These are phyloP conservation scores for Anguilla japonica DNA, from an alignment of 2,113 vertebrate species.

Conservation along the genomic window DNA sequence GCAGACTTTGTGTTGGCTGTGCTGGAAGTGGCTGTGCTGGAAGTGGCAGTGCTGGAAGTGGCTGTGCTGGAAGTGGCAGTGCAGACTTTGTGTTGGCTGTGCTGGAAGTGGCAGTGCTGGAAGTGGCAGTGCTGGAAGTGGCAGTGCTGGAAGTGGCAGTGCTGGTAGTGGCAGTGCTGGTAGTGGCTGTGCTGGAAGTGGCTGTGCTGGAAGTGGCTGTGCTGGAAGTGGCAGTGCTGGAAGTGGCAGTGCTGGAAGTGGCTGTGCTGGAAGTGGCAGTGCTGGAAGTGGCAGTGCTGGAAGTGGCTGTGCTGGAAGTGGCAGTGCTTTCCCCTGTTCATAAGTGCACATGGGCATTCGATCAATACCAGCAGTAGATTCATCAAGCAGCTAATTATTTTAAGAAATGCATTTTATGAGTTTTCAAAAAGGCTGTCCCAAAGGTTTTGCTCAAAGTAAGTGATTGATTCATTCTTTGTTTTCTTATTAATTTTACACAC, in stretches of 20 bases:
- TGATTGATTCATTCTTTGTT: background rate
- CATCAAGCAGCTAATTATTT: background rate
- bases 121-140: background rate
- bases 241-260: background rate
- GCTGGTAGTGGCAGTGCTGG: background rate
- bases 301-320: background rate
- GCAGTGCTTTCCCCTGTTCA: background rate
- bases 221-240: background rate
- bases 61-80: background rate
- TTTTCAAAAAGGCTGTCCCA: too few species aligned
- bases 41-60: background rate
- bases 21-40: background rate
- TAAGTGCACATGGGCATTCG: background rate
- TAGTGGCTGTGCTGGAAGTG: background rate
- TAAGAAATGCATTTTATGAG: too few species aligned
- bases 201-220: background rate
- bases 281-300: background rate
- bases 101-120: background rate
- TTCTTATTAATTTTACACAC: background rate
- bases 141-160: background rate
- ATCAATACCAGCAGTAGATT: background rate
- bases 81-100: too few species aligned
- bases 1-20: background rate
- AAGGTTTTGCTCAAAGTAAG: background rate
- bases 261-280: background rate